Conservation (phyloP, 2,113 vertebrate species). For the Phaethornis superciliosus region DNA sequence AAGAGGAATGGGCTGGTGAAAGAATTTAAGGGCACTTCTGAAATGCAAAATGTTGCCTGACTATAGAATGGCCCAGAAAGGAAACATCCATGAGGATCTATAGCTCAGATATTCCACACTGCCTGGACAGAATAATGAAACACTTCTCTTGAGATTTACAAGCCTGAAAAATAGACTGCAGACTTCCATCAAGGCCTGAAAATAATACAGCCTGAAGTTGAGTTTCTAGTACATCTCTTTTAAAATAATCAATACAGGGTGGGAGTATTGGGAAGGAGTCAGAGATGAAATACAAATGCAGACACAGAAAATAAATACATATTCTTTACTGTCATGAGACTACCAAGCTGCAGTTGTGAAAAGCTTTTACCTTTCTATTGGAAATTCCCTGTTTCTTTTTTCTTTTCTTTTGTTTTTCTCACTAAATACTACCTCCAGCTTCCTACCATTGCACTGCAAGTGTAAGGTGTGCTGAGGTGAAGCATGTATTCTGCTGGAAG, state of each 20-base stretch:
- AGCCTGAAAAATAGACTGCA: slow-evolving; percentile 70
- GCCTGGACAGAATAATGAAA: slow-evolving; percentile 78
- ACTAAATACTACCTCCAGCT: background rate
- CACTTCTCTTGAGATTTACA: slow-evolving; percentile 77
- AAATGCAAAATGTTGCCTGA: slow-evolving; percentile 67
- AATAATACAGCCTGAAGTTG: background rate
- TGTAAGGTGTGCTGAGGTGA: background rate
- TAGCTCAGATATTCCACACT: slow-evolving; percentile 62
- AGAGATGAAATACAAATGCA: slow-evolving; percentile 32
- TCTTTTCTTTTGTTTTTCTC: background rate
- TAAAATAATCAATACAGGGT: background rate
- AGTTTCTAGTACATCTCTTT: slow-evolving; percentile 12
- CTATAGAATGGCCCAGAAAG: slow-evolving; percentile 54
- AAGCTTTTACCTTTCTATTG: background rate
- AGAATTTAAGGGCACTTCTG: slow-evolving; percentile 68
- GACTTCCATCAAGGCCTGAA: slow-evolving; percentile 57
- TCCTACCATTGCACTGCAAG: background rate
- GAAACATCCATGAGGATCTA: slow-evolving; percentile 72
- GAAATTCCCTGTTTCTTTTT: background rate
- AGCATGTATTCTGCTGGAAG: background rate
- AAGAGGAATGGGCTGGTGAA: slow-evolving; percentile 68
- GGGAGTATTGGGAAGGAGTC: background rate
- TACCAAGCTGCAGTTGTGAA: background rate
- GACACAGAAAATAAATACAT: background rate
- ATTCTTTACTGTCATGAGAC: background rate